These are phyloP conservation scores for Coecobrya sp. DNA, from an alignment of 2,888 invertebrate genomes.

Conservation along the genomic window DNA sequence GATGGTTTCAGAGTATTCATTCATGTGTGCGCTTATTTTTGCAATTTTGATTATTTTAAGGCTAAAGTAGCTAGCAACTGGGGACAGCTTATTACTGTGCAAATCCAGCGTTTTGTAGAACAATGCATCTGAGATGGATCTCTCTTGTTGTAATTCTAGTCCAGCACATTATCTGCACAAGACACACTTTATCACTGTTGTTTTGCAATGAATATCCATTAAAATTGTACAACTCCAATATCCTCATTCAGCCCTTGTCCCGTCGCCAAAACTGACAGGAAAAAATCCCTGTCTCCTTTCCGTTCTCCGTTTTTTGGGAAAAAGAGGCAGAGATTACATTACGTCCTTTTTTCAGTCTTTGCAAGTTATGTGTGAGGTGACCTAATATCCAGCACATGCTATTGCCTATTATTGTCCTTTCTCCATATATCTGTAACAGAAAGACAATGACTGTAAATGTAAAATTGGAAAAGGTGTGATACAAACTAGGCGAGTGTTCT, in stretches of 20 bases:
- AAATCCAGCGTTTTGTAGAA: not conserved
- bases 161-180: no score
- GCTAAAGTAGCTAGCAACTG: not conserved
- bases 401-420: no score
- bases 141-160: not conserved
- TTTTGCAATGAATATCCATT: slow-evolving; percentile 32
- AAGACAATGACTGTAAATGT: not conserved
- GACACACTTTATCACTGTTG: not conserved
- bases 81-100: not conserved
- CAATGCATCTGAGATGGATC: no score
- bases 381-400: no score
- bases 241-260: slow-evolving; percentile 40
- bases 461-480: not conserved
- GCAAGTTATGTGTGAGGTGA: not conserved
- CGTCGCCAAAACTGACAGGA: slow-evolving; percentile 56
- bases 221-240: slow-evolving; percentile 22
- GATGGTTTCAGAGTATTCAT: not conserved
- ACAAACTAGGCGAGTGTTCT: not conserved
- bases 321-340: not conserved
- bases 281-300: slow-evolving; percentile 47
- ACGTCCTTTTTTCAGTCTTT: not conserved
- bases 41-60: no score
- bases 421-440: not conserved
- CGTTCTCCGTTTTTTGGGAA: not conserved
- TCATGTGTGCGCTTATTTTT: not conserved